A percentile compares a stretch with the other conserved stretches of the same genome.
These are phyloP conservation scores for Lepetodrilus schrolli DNA, from an alignment of 2,888 invertebrate species.

Conservation along the genomic window DNA sequence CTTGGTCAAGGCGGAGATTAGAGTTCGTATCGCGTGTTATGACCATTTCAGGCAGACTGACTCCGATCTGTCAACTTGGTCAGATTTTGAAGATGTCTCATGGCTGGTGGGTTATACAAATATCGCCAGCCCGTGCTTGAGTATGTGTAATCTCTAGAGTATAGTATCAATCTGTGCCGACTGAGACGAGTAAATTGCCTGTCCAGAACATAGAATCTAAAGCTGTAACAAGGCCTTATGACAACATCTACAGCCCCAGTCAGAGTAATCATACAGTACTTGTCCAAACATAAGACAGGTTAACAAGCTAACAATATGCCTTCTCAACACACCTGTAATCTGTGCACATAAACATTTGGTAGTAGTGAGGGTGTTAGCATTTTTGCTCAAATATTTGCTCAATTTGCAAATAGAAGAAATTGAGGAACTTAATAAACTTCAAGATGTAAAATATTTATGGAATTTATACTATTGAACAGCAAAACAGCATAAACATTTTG, in stretches of 20 bases:
- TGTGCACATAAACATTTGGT: too few species aligned
- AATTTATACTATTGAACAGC: too few species aligned
- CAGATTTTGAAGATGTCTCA: not conserved
- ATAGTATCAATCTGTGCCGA: constrained; percentile 8
- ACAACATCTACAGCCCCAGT: not conserved
- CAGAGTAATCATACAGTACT: not conserved
- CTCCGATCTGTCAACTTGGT: constrained; percentile 4
- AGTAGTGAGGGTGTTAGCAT: too few species aligned
- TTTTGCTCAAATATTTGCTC: too few species aligned
- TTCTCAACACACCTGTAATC: too few species aligned
- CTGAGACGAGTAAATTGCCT: constrained; percentile 13
- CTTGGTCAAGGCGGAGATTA: not conserved
- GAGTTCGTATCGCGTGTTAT: not conserved
- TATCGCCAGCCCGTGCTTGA: not conserved
- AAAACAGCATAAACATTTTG: too few species aligned
- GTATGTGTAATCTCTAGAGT: not conserved
- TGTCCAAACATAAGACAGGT: constrained; percentile 20
- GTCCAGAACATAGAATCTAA: not conserved
- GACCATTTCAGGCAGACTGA: not conserved
- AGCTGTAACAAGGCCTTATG: not conserved
- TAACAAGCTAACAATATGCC: not conserved
- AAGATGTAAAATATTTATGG: too few species aligned
- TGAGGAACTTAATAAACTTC: too few species aligned
- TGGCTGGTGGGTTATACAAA: constrained; percentile 6
- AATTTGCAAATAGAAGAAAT: too few species aligned